phyloP scores from a whole-genome alignment of 2,888 invertebrate species.

The Diaphora mendica region DNA sequence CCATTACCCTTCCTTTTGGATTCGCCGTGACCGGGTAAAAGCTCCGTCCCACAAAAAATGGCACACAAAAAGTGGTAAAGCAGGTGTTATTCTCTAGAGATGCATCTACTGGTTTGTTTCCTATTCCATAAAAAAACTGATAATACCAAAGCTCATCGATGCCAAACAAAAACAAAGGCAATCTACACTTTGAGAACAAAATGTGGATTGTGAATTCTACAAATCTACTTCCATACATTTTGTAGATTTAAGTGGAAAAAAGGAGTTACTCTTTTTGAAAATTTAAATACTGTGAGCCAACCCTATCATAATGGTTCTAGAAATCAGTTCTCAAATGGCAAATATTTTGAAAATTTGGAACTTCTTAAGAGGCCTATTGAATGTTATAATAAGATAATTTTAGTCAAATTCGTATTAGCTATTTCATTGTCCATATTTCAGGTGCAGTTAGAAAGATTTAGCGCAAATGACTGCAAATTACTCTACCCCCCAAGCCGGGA shows the following conservation, averaged over 20 bases:
- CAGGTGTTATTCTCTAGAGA: no score
- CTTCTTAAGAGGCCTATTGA: not conserved
- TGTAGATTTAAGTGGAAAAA: not conserved
- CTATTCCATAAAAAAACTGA: not conserved
- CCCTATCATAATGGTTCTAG: no score
- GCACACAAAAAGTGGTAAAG: no score
- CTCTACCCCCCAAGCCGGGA: not conserved
- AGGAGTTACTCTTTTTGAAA: not conserved
- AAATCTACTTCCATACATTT: not conserved
- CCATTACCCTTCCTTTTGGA: no score
- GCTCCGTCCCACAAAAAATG: no score
- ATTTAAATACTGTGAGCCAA: not conserved
- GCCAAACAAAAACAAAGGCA: not conserved
- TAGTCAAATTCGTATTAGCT: not conserved
- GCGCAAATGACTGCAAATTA: not conserved
- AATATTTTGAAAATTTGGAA: not conserved
- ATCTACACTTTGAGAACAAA: not conserved
- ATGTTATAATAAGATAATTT: not conserved
- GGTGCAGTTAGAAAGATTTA: slow-evolving; percentile 9
- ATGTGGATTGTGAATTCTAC: not conserved
- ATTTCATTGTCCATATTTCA: not conserved
- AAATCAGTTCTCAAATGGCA: not conserved
- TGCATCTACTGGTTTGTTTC: not conserved
- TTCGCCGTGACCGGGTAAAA: no score
- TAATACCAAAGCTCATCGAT: not conserved